Percentiles rank a stretch among this genome's conserved stretches.
Evolutionary conservation across 2,888 invertebrate species (phyloP).

Genomic region (Thumatha senex): DNA sequence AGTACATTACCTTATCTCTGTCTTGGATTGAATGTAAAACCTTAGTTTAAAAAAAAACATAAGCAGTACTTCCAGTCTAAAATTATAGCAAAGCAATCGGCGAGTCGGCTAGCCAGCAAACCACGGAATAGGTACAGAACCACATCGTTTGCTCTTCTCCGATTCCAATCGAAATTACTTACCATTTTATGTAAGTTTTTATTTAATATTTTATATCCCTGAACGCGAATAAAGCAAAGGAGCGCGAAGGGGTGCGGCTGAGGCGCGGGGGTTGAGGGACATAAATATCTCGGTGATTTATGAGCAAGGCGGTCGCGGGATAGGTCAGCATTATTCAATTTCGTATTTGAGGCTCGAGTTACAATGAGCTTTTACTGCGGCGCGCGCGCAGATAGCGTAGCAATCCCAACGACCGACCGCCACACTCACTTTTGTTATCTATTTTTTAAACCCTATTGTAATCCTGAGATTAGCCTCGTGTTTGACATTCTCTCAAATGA

Average conservation of each 20-base stretch:
- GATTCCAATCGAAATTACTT: conserved; percentile 79
- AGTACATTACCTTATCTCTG: too few species aligned
- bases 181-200: conserved; percentile 80
- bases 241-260: conserved; percentile 52
- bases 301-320: conserved; percentile 80
- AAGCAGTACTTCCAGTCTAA: conserved; percentile 11
- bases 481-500: conserved; percentile 45
- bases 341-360: conserved; percentile 82
- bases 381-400: conserved; percentile 71
- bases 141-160: conserved; percentile 62
- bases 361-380: conserved; percentile 81
- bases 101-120: conserved; percentile 50
- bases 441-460: conserved; percentile 60
- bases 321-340: conserved; percentile 84
- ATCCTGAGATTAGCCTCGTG: conserved; percentile 53
- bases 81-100: too few species aligned
- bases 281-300: conserved; percentile 84
- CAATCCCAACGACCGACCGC: conserved; percentile 49
- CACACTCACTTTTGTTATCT: conserved; percentile 64
- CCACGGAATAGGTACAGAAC: conserved; percentile 69
- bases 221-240: conserved; percentile 68
- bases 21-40: conserved; percentile 2
- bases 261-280: conserved; percentile 69
- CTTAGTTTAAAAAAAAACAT: conserved; percentile 9
- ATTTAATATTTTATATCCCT: conserved; percentile 80